These are phyloP conservation scores for Sitobion miscanthi DNA, from an alignment of 1,140 invertebrate genomes.

Conservation along the genomic window DNA sequence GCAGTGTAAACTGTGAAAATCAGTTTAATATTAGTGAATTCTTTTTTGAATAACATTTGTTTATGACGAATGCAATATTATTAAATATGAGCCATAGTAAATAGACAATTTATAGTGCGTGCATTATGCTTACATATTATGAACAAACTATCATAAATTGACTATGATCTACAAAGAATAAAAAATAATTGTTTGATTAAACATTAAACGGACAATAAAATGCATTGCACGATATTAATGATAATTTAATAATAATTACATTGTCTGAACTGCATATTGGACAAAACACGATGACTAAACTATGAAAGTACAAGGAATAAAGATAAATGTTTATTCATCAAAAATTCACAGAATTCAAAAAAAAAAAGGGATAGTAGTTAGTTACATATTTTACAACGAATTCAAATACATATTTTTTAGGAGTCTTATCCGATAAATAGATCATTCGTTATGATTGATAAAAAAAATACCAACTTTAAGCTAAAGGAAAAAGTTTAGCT, in stretches of 20 bases:
- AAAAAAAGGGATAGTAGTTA: not conserved
- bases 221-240: not conserved
- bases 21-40: not conserved
- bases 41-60: not conserved
- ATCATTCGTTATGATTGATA: not conserved
- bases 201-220: not conserved
- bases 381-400: not conserved
- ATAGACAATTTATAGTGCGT: not conserved
- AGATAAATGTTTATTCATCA: not conserved
- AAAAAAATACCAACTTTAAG: not conserved
- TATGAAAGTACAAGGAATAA: not conserved
- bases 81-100: not conserved
- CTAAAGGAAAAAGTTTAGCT: not conserved
- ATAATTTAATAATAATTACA: not conserved
- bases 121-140: not conserved
- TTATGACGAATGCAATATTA: not conserved
- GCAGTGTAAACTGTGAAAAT: not conserved
- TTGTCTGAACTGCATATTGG: not conserved
- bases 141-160: not conserved
- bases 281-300: not conserved
- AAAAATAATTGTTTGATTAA: constrained; percentile 2
- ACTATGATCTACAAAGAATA: not conserved
- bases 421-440: not conserved
- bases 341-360: not conserved
- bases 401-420: not conserved